Evolutionary conservation across 1,140 invertebrate genomes (phyloP).

Genomic region (Aphidius ervi): DNA sequence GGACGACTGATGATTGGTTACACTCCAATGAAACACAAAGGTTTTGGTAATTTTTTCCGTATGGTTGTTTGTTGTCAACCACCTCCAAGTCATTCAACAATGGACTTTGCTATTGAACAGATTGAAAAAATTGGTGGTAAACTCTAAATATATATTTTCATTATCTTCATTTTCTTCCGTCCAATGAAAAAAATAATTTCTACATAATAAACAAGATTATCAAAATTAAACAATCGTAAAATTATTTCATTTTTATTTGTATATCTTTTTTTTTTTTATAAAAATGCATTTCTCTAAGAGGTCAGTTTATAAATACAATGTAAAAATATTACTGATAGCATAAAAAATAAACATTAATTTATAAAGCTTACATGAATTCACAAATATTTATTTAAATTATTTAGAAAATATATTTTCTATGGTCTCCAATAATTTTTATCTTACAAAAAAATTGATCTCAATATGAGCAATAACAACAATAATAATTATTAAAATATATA

Average conservation of each 20-base stretch:
- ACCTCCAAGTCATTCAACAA: conserved; percentile 52
- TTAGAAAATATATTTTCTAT: too few relatives aligned
- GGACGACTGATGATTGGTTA: conserved; percentile 85
- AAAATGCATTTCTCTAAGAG: not conserved
- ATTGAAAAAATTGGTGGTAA: conserved; percentile 58
- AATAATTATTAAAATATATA: too few relatives aligned
- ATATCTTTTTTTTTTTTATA: not conserved
- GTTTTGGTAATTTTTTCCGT: conserved; percentile 80
- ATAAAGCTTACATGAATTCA: too few relatives aligned
- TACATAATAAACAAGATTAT: not conserved
- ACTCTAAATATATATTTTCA: conserved; percentile 32
- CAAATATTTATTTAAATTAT: too few relatives aligned
- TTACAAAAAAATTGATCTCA: too few relatives aligned
- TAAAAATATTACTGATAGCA: too few relatives aligned
- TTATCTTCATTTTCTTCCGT: not conserved
- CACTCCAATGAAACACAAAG: conserved; percentile 65
- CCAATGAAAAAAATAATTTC: not conserved
- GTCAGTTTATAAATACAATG: too few relatives aligned
- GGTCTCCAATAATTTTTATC: too few relatives aligned
- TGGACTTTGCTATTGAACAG: conserved; percentile 62
- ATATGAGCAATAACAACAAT: too few relatives aligned
- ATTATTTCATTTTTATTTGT: not conserved
- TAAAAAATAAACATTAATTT: too few relatives aligned
- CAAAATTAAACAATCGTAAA: too few relatives aligned
- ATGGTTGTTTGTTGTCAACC: conserved; percentile 81